These are phyloP conservation scores for Notiomystis cincta DNA, from an alignment of 2,113 vertebrate species.

Conservation along the genomic window DNA sequence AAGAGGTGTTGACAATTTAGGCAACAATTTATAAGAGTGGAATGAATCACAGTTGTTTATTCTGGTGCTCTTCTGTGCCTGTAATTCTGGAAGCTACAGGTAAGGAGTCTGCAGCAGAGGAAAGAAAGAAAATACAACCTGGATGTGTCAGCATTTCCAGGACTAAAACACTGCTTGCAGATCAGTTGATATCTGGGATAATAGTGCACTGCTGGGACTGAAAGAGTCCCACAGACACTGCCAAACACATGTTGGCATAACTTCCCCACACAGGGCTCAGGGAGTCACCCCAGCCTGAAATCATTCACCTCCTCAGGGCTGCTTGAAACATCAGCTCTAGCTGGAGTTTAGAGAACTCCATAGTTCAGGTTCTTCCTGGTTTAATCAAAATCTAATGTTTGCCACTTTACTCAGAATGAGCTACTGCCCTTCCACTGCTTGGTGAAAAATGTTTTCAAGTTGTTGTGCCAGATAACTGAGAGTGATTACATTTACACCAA, in stretches of 20 bases:
- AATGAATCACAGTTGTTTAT: neutral
- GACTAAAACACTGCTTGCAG: neutral
- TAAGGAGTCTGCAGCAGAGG: neutral
- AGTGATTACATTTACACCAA: constrained; percentile 30
- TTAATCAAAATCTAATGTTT: neutral
- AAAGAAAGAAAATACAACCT: neutral
- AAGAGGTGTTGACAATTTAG: neutral
- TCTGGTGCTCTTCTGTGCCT: neutral
- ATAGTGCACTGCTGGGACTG: neutral
- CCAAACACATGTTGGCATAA: neutral
- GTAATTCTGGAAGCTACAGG: neutral
- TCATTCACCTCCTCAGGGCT: neutral
- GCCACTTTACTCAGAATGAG: neutral
- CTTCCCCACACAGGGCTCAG: neutral
- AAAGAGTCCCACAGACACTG: neutral
- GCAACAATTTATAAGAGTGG: neutral
- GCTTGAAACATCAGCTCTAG: neutral
- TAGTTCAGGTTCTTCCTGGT: neutral
- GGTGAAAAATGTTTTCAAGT: neutral
- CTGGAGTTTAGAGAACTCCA: neutral
- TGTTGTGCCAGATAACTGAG: neutral
- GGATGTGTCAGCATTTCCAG: neutral
- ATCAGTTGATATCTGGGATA: neutral
- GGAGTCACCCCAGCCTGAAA: neutral
- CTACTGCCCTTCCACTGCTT: neutral